A percentile compares a stretch with the other conserved stretches of the same genome.
Conservation (phyloP, 2,888 invertebrate genomes). For the Argyra leucocephala region DNA sequence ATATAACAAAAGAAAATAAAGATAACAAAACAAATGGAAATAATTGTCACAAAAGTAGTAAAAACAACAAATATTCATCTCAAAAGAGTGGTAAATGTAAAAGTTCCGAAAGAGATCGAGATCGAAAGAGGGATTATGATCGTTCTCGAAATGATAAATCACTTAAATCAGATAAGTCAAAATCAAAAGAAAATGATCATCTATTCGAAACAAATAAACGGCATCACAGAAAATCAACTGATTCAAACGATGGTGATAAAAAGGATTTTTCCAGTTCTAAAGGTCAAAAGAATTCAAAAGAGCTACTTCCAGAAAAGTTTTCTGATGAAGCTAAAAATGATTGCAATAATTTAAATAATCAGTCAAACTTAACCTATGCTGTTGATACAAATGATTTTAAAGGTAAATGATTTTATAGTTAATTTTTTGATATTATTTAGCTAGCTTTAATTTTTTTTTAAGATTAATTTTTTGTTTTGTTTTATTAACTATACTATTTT, state of each 20-base stretch:
- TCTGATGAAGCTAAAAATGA: slow-evolving; percentile 16
- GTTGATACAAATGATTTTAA: slow-evolving; percentile 18
- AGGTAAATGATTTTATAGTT: not conserved
- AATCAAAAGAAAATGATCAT: slow-evolving; percentile 49
- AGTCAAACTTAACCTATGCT: not conserved
- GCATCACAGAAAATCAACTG: slow-evolving; percentile 61
- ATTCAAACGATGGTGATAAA: slow-evolving; percentile 64
- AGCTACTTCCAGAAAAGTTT: not conserved
- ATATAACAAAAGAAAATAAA: slow-evolving; percentile 42
- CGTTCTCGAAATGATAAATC: slow-evolving; percentile 26
- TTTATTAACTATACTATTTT: too few relatives aligned
- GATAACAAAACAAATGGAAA: slow-evolving; percentile 27
- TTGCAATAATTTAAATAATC: slow-evolving; percentile 12
- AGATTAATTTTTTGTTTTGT: too few relatives aligned
- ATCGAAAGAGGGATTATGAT: slow-evolving; percentile 34
- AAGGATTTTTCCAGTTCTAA: slow-evolving; percentile 27
- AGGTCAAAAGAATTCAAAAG: slow-evolving; percentile 29
- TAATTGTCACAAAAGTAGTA: not conserved
- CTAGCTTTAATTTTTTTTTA: too few relatives aligned
- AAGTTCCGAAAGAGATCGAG: slow-evolving; percentile 33
- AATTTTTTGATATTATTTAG: too few relatives aligned
- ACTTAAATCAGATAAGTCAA: slow-evolving; percentile 26
- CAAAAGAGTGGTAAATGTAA: not conserved
- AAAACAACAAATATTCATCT: not conserved
- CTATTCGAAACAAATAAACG: slow-evolving; percentile 54